Base-by-base conservation (phyloP, 35 echinoderm and acorn worm genomes). In the Chiridota heheva region DNA sequence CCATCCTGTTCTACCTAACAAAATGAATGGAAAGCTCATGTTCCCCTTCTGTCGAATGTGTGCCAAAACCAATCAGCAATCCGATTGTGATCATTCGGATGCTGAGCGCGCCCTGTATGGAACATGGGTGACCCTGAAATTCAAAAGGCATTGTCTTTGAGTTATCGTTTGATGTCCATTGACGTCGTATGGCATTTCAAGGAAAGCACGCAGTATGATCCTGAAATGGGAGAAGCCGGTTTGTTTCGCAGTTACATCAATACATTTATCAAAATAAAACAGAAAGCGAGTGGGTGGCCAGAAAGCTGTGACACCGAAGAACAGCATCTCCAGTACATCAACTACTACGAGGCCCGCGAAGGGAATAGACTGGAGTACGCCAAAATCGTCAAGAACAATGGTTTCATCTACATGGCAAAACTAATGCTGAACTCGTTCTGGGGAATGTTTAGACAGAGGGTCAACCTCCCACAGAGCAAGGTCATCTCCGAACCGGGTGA, bases 161-260 rank as follows among this genome's bases (percentile, higher is more conserved):
- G 84, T 4, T 93, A 83, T 35, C 42, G 34, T 34, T 28, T 93
- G 4, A 20, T 57, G 12, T 25, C 82, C 0, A 72, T 86, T 13
- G 83, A 92, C 53, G 82, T 84, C 30, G 89, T 91, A 1, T 91
- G 81, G 89, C 89, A 91, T 53, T 91, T 85, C 60, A 22, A 48
- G 3, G 31, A 90, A 35, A 59, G 49, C 16, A 46, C 57, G 30
- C 17, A 70, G 29, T 91, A 86, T n/a, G n/a, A 86, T 27, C 62
- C 57, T 7, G 1, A 28, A 34, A 72, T 60, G 5, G n/a, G 79
- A 58, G 34, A 65, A 17, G 88, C 80, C 6, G 87, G 87, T 29
- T 73, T 90, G 40, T 91, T 91, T 20, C 80, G 82, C 1, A 48
- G 63, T 8, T 91, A 86, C 64, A 81, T 91, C 22, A 86, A 83